phyloP scores from a whole-genome alignment of 2,888 invertebrate genomes.

The Plagiodera versicolora region DNA sequence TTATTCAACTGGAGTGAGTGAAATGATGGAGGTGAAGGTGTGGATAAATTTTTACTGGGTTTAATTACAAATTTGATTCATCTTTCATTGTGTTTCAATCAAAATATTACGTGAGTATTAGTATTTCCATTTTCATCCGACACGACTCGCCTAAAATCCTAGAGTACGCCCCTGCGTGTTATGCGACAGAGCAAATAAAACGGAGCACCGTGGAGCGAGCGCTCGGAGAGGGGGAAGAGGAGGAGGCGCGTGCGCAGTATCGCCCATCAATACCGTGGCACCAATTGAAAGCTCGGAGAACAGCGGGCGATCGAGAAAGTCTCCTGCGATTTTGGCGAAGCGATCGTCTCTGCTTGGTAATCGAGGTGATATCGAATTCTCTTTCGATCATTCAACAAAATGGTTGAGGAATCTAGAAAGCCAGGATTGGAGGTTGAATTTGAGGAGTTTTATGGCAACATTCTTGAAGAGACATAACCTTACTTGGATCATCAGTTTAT shows the following conservation, averaged over 20 bases:
- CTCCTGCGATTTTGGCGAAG: constrained; percentile 2
- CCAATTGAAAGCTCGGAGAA: constrained; percentile 41
- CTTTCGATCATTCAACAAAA: constrained; percentile 1
- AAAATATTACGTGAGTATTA: no score
- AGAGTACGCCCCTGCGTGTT: background rate
- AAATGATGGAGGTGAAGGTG: no score
- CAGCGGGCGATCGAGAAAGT: constrained; percentile 29
- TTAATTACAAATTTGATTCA: no score
- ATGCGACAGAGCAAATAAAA: constrained; percentile 15
- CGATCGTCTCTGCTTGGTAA: background rate
- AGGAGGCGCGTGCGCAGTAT: constrained; percentile 38
- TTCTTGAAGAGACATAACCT: no score
- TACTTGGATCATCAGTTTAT: no score
- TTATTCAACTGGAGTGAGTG: no score
- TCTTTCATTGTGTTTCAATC: no score
- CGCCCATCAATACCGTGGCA: constrained; percentile 47
- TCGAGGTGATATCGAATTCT: background rate
- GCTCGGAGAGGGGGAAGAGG: background rate
- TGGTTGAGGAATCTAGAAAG: background rate
- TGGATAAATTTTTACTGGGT: no score
- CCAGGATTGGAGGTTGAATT: no score
- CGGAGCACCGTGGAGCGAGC: constrained; percentile 12
- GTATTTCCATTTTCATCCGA: no score
- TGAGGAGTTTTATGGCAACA: no score
- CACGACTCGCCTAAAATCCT: no score